A percentile compares a stretch with the other conserved stretches of the same genome.
phyloP scores from a whole-genome alignment of 1,140 invertebrate species.

The Drosophila ananassae region DNA sequence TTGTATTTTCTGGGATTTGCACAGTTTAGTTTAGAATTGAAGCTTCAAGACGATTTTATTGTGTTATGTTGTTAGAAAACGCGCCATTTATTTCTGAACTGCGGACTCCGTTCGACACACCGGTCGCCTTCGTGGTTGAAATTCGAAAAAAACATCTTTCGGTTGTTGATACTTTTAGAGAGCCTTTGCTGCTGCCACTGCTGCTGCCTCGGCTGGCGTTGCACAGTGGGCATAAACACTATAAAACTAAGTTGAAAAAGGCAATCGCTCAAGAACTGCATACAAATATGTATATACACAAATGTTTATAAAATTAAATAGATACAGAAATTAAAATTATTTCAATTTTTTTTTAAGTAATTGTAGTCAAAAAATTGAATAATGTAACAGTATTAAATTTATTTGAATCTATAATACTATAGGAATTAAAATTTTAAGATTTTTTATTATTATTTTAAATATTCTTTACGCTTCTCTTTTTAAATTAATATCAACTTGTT shows the following conservation, averaged over 20 bases:
- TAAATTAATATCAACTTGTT: too few relatives aligned
- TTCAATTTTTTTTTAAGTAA: too few relatives aligned
- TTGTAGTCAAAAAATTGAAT: too few relatives aligned
- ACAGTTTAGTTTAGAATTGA: neutral
- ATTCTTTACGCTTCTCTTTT: too few relatives aligned
- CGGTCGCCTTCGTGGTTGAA: neutral
- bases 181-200: neutral
- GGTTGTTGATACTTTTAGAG: neutral
- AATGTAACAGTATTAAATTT: too few relatives aligned
- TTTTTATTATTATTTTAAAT: too few relatives aligned
- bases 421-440: too few relatives aligned
- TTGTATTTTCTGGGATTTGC: neutral
- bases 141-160: neutral
- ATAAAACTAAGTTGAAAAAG: neutral
- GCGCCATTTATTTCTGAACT: slow-evolving; percentile 3
- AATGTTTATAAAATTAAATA: too few relatives aligned
- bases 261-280: too few relatives aligned
- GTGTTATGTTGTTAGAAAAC: neutral
- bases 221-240: neutral
- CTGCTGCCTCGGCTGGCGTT: neutral
- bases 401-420: too few relatives aligned
- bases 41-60: neutral
- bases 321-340: too few relatives aligned
- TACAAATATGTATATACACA: too few relatives aligned
- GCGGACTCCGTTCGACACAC: slow-evolving; percentile 2